Evolutionary conservation across 2,797 vertebrate species (phyloP).

Genomic region (Pipistrellus pygmaeus): DNA sequence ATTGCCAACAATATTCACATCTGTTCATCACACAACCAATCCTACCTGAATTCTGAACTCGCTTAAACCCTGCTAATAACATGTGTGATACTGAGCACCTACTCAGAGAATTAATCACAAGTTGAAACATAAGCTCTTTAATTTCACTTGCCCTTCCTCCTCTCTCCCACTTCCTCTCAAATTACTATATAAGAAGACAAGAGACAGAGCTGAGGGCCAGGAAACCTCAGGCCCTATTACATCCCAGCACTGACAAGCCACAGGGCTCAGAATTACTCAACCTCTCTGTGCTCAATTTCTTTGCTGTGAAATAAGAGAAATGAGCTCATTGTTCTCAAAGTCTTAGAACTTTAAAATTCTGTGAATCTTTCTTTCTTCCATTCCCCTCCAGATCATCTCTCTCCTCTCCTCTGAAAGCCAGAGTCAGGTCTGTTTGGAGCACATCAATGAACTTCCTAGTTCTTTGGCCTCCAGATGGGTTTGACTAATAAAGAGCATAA

Average conservation of each 20-base stretch:
- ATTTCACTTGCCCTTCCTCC: neutral
- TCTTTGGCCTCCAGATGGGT: neutral
- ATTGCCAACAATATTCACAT: neutral
- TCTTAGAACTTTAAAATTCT: neutral
- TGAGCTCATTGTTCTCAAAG: neutral
- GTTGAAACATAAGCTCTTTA: neutral
- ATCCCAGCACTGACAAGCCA: neutral
- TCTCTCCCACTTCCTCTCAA: neutral
- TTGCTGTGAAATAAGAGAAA: neutral
- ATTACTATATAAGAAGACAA: neutral
- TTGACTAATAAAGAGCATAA: neutral
- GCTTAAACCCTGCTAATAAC: neutral
- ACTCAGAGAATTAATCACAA: neutral
- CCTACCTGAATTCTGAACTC: constrained; percentile 41
- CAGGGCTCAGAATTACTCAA: neutral
- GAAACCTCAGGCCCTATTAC: neutral
- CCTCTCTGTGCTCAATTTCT: neutral
- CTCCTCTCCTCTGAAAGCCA: neutral
- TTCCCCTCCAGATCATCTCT: neutral
- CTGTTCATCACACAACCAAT: constrained; percentile 17
- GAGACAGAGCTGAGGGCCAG: neutral
- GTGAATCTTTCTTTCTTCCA: neutral
- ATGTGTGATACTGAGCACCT: neutral
- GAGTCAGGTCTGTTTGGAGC: neutral
- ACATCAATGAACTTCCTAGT: neutral